Base-by-base conservation (phyloP, 2,797 vertebrate species). In the Coregonus ussuriensis region DNA sequence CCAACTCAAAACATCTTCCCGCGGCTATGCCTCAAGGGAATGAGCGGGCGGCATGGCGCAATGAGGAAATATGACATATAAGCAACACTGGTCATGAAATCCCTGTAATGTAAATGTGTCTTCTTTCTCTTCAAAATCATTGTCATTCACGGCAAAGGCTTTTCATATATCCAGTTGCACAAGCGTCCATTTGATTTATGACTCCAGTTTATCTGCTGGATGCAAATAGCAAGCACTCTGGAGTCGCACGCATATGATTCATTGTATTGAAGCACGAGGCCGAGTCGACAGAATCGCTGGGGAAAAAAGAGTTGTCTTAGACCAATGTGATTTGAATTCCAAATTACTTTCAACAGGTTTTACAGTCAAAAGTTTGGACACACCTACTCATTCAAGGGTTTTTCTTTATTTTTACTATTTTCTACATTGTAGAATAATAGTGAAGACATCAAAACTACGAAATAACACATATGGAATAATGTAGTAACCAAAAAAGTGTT, bases 191-290 rank as follows among this genome's bases (percentile, higher is more conserved):
- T 87, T 90, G 88, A 92, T 90, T 91, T 89, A 89, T 90, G 84
- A 81, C 87, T 85, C 70, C 35, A 71, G 87, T 91, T 92, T 91
- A 91, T 92, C 91, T 86, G 79, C 84, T 6, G 77, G 83, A 85
- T 86, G 81, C 85, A 90, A 90, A 89, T 81, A 88, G 81, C 79
- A 76, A 14, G 76, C 13, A 35, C 79, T 76, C 70, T 25, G 16
- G 6, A 74, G 82, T 16, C 65, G 78, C 37, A 6, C 51, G 80
- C 63, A 74, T 77, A 31, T 66, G 68, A 72, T 81, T 69, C 84
- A 62, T 0, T 33, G 81, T 2, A 75, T 59, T 68, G n/a, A 67
- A 85, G 74, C 13, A 73, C 53, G 5, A 16, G 65, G 75, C 81
- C 73, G 78, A 76, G 82, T 85, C 82, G 52, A 79, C 71, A 84